Conservation (phyloP, 2,113 vertebrate species). For the Cisticola juncidis region DNA sequence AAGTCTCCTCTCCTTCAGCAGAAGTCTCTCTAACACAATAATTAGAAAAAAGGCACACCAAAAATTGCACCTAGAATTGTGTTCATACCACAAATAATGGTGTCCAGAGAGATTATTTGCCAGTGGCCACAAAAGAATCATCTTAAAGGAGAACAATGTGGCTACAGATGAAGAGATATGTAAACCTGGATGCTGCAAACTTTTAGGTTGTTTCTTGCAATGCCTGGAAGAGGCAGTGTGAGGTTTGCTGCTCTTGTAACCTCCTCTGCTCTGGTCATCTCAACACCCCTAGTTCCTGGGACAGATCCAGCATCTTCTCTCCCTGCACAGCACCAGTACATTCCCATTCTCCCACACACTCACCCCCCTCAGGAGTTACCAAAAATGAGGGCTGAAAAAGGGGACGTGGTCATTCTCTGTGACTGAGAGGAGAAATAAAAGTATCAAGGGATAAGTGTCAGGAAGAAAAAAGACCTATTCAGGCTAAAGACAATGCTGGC, state of each 20-base stretch:
- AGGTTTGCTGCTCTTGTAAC: background rate
- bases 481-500: constrained; percentile 46
- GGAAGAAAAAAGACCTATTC: constrained; percentile 49
- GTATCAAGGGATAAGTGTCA: constrained; percentile 40
- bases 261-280: background rate
- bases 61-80: background rate
- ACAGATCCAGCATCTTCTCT: background rate
- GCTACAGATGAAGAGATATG: background rate
- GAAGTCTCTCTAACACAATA: background rate
- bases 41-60: background rate
- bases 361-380: background rate
- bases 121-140: background rate
- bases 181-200: background rate
- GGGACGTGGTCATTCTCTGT: background rate
- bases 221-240: background rate
- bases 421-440: constrained; percentile 6
- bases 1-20: background rate
- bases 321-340: background rate
- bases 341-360: background rate
- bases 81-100: background rate
- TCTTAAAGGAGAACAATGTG: background rate
- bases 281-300: background rate
- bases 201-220: background rate
- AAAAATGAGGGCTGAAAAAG: background rate
- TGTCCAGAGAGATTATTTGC: background rate